phyloP scores from a whole-genome alignment of 2,888 invertebrate genomes.

The Erynnis tages region DNA sequence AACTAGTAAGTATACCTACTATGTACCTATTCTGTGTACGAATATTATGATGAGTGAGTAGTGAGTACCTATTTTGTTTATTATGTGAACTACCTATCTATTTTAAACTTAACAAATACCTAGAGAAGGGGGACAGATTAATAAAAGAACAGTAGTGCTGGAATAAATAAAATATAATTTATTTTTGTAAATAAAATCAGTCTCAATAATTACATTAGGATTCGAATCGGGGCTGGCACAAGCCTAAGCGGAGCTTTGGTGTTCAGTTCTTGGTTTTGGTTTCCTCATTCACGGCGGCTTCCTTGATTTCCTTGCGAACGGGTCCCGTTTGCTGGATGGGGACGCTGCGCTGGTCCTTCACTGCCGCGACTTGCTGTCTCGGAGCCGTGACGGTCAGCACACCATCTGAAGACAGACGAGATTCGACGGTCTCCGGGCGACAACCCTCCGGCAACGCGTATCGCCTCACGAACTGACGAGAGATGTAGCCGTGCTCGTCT shows the following conservation, averaged over 20 bases:
- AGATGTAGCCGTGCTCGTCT: conserved; percentile 87
- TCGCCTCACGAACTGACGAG: conserved; percentile 87
- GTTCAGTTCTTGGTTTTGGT: conserved; percentile 53
- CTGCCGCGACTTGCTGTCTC: conserved; percentile 45
- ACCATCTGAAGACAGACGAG: conserved; percentile 88
- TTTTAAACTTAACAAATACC: too few species aligned
- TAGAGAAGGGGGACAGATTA: too few species aligned
- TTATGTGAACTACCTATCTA: too few species aligned
- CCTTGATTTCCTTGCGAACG: conserved; percentile 76
- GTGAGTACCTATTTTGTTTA: too few species aligned
- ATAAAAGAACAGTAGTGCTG: too few species aligned
- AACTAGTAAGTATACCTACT: too few species aligned
- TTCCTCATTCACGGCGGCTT: conserved; percentile 41
- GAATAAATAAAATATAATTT: too few species aligned
- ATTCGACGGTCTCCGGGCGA: conserved; percentile 85
- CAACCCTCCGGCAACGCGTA: conserved; percentile 88
- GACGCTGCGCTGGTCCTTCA: conserved; percentile 74
- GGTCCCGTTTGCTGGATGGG: conserved; percentile 83
- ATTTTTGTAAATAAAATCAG: too few species aligned
- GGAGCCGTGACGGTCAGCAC: conserved; percentile 87
- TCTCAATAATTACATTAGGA: conserved; percentile 22
- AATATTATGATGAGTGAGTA: too few species aligned
- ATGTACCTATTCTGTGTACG: too few species aligned
- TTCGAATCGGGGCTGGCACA: not conserved
- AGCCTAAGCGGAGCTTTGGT: too few species aligned